Evolutionary conservation across 1,140 invertebrate species (phyloP), one percentile per base, ranked within the genome.

Genomic region (Planococcus citri): DNA sequence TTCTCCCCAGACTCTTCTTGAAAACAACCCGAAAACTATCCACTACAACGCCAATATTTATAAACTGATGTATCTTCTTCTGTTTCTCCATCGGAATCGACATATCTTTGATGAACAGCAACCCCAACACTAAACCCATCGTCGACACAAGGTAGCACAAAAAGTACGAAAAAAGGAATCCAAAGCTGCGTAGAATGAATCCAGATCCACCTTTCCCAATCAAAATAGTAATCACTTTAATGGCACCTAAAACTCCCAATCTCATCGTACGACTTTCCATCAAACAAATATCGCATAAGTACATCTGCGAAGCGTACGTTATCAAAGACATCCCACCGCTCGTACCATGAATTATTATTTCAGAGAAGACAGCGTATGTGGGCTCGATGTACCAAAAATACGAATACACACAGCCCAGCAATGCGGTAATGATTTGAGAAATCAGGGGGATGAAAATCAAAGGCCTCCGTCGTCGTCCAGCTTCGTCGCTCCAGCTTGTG

Each of bases 401-500:
- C n/a, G 72, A 69, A 57, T 71, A 70, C 1, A 71, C 25, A 20
- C 71, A 27, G 24, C 71, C 67, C 27, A 69, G 41, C 33, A 68
- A 9, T 17, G 68, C 41, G 10, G 70, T 71, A 21, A 72, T 12
- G 22, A 73, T 38, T 29, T 73, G 70, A 9, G 71, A 71, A 2
- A 70, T 27, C 21, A 79, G 74, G 4, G 81, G 77, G 8, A 82
- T 67, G 3, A n/a, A n/a, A n/a, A n/a, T n/a, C n/a, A n/a, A n/a
- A n/a, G n/a, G n/a, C n/a, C n/a, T n/a, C n/a, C n/a, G 81, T 72
- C 80, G 76, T 29, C 72, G 69, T 17, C 71, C 73, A 68, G 74
- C 73, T 9, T 3, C 76, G 27, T 72, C 74, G 60, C 60, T 75
- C 73, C 67, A 79, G 22, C 37, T 75, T 21, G 58, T 75, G 8